Evolutionary conservation across 1,140 invertebrate genomes (phyloP).

Genomic region (Philotrypesis tridentata): DNA sequence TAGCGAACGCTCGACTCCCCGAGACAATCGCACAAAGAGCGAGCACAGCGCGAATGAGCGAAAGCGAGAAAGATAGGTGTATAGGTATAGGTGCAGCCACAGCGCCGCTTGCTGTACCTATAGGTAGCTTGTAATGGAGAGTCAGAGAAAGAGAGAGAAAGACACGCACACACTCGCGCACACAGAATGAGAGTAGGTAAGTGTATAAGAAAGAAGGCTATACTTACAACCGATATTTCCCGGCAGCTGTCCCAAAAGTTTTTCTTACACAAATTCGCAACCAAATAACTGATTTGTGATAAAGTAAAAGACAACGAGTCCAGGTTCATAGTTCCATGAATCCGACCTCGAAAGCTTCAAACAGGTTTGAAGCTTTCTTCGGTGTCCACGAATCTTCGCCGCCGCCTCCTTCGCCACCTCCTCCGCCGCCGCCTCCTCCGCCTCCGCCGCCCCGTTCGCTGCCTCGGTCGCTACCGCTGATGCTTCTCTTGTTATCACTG

Average conservation of each 20-base stretch:
- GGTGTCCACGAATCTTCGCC: slow-evolving; percentile 64
- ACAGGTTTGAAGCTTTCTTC: slow-evolving; percentile 88
- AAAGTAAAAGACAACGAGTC: slow-evolving; percentile 97
- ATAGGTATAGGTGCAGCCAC: background rate
- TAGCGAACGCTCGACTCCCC: background rate
- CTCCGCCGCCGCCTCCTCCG: slow-evolving; percentile 19
- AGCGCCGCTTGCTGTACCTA: background rate
- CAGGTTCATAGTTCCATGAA: slow-evolving; percentile 99
- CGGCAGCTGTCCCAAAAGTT: slow-evolving; percentile 91
- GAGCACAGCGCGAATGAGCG: background rate
- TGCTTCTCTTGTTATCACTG: background rate
- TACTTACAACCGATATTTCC: slow-evolving; percentile 84
- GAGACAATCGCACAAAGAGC: background rate
- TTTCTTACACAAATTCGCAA: slow-evolving; percentile 96
- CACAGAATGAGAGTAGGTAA: slow-evolving; percentile 32
- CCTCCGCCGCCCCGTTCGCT: slow-evolving; percentile 7
- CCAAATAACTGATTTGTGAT: slow-evolving; percentile 97
- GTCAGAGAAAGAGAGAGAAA: background rate
- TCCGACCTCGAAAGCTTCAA: slow-evolving; percentile 86
- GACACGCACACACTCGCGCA: background rate
- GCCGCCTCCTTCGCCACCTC: slow-evolving; percentile 24
- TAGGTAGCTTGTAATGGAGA: background rate
- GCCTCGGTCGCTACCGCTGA: background rate
- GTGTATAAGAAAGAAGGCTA: no score
- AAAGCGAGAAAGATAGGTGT: background rate